Conservation (phyloP, 2,888 invertebrate genomes). For the Choreutis nemorana region DNA sequence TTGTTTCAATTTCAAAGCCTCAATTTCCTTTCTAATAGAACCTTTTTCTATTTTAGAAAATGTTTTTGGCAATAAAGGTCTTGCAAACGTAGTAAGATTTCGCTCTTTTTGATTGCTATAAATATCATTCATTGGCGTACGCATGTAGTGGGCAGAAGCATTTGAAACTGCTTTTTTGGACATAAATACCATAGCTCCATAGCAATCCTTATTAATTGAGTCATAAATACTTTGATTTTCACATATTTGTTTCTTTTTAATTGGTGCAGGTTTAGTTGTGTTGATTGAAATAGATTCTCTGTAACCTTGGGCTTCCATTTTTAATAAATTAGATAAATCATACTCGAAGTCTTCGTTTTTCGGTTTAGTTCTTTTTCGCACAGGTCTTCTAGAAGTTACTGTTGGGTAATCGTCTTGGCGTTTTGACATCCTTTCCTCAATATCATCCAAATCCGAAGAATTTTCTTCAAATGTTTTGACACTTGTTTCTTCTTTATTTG, state of each 20-base stretch:
- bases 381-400: slow-evolving; percentile 60
- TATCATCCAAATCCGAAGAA: slow-evolving; percentile 53
- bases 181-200: slow-evolving; percentile 39
- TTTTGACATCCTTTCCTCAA: slow-evolving; percentile 34
- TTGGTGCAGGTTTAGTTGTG: slow-evolving; percentile 26
- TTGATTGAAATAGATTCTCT: slow-evolving; percentile 34
- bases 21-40: slow-evolving; percentile 43
- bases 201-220: slow-evolving; percentile 37
- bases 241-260: slow-evolving; percentile 34
- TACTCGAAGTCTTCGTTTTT: slow-evolving; percentile 77
- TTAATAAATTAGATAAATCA: slow-evolving; percentile 68
- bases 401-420: slow-evolving; percentile 20
- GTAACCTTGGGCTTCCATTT: slow-evolving; percentile 59
- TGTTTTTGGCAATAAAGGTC: slow-evolving; percentile 44
- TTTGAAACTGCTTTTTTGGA: slow-evolving; percentile 40
- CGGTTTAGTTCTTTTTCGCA: slow-evolving; percentile 71
- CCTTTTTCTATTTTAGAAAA: slow-evolving; percentile 30
- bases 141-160: slow-evolving; percentile 40
- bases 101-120: slow-evolving; percentile 24
- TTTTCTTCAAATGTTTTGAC: slow-evolving; percentile 49
- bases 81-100: slow-evolving; percentile 33
- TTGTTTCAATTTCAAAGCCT: slow-evolving; percentile 25
- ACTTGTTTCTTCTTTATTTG: slow-evolving; percentile 24
- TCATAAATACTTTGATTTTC: slow-evolving; percentile 26
- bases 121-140: slow-evolving; percentile 23